These are phyloP conservation scores for Seira sanloemensis DNA, from an alignment of 2,888 invertebrate species.

Conservation along the genomic window DNA sequence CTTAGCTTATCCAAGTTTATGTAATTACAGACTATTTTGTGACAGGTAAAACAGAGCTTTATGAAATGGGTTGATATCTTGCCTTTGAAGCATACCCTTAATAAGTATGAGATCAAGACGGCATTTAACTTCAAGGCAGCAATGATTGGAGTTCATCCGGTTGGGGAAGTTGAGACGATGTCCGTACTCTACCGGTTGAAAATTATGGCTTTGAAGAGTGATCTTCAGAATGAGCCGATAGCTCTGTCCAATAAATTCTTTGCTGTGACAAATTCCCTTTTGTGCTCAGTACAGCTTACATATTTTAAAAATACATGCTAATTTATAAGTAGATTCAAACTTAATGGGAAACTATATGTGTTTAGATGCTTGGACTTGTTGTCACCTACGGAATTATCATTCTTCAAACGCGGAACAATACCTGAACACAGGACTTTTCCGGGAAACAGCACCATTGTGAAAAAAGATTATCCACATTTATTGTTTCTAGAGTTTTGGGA, in stretches of 20 bases:
- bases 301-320: no score
- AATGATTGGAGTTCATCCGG: not conserved
- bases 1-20: not conserved
- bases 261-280: conserved; percentile 7
- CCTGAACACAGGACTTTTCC: no score
- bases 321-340: no score
- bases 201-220: not conserved
- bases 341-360: not conserved
- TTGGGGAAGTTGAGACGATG: no score
- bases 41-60: not conserved
- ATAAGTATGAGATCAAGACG: not conserved
- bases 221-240: not conserved
- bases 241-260: not conserved
- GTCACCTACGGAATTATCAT: not conserved
- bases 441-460: no score
- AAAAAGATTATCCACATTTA: no score
- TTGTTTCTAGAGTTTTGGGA: no score
- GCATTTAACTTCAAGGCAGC: not conserved
- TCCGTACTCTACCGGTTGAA: not conserved
- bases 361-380: conserved; percentile 9
- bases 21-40: not conserved
- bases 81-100: not conserved
- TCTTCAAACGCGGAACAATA: conserved; percentile 7
- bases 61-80: not conserved
- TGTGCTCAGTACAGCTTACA: conserved; percentile 10